Base-by-base conservation (phyloP, 1,140 invertebrate species). In the Globodera ellingtonae region DNA sequence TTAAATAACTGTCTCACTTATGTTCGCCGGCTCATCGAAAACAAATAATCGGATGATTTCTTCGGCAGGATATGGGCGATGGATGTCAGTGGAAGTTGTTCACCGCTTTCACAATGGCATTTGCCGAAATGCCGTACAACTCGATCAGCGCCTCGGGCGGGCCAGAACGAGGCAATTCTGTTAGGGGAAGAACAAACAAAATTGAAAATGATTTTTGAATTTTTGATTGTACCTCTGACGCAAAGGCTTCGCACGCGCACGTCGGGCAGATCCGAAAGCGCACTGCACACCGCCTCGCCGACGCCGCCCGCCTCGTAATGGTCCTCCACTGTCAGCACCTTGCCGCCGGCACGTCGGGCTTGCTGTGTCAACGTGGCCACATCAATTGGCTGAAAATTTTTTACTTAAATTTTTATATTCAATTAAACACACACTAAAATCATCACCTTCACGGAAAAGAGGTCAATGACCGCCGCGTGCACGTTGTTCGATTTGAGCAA, bases 301-400 rank as follows among this genome's bases (percentile, higher is more conserved):
- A 99, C 88, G 82, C 97, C 97, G 87, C 97, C 95, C 94, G 87
- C 93, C 69, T 93, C 92, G 89, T 99, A 99, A 90, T 99, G 97
- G 91, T 99, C 97, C 90, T 99, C 97, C 6, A 98, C 95, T 48
- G 95, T 95, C 67, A 99, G 86, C 59, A 98, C 92, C 46, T 92
- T 92, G 0, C 95, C 95, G 56, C 93, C 94, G 79, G 92, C 93
- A 72, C 93, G 93, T 72, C 92, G 92, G 13, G 95, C 96, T 89
- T 95, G 93, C 70, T 92, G 90, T 67, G 94, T 90, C 50, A 99
- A 93, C 0, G 93, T 91, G 2, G 92, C 92, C 69, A 91, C 92
- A 90, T 99, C 97, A 67, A 99, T 91, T 0, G 97, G 97, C 91
- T 77, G 9, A 35, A 77, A 77, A 35, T 24, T 24, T 24, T 24